phyloP scores from a whole-genome alignment of 2,888 invertebrate genomes.

The Tetheella fluctuosa region DNA sequence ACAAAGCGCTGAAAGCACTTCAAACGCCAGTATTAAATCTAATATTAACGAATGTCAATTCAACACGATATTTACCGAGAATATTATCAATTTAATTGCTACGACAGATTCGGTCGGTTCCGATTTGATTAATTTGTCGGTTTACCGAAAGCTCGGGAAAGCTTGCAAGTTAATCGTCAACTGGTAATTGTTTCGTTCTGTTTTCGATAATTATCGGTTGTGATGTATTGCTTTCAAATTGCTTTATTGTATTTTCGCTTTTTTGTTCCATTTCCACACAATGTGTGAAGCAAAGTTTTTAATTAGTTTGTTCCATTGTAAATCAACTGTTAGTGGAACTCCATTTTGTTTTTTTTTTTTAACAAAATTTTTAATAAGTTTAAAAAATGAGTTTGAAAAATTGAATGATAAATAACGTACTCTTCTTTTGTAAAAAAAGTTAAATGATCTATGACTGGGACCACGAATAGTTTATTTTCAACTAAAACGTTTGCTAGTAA shows the following conservation, averaged over 20 bases:
- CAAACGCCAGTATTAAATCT: not conserved
- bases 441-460: not conserved
- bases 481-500: not conserved
- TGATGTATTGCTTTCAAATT: not conserved
- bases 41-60: not conserved
- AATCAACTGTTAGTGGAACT: not conserved
- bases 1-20: not conserved
- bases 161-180: slow-evolving; percentile 6
- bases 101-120: not conserved
- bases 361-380: no score
- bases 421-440: not conserved
- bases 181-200: not conserved
- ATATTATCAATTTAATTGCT: slow-evolving; percentile 12
- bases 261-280: not conserved
- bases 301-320: slow-evolving; percentile 3
- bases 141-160: slow-evolving; percentile 12
- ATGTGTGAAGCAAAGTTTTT: not conserved
- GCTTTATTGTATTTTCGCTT: not conserved
- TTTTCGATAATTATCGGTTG: slow-evolving; percentile 9
- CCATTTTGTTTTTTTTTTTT: no score
- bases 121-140: slow-evolving; percentile 14
- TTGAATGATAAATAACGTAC: no score
- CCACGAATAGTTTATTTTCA: not conserved
- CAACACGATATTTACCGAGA: slow-evolving; percentile 8
- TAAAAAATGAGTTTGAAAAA: no score